These are phyloP conservation scores for Suricata suricatta DNA, from an alignment of 2,113 vertebrate genomes.

Conservation along the genomic window DNA sequence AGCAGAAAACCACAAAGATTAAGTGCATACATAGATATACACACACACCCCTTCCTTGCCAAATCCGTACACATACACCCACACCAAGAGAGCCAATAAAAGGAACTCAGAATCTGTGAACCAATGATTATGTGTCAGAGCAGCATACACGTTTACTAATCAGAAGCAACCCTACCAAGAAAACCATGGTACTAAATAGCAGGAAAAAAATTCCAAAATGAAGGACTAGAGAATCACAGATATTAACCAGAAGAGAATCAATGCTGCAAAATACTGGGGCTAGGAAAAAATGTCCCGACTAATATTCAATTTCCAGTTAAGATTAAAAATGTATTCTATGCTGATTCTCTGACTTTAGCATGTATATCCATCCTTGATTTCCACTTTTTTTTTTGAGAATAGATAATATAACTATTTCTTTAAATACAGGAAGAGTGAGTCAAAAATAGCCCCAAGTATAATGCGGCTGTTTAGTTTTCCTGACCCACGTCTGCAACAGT, in stretches of 20 bases:
- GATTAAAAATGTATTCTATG: neutral
- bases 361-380: neutral
- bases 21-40: neutral
- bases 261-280: neutral
- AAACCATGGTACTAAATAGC: neutral
- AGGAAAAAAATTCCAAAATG: neutral
- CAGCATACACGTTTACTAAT: neutral
- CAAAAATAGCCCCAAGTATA: neutral
- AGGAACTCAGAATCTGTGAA: neutral
- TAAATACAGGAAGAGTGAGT: neutral
- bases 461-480: neutral
- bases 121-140: neutral
- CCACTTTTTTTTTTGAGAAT: neutral
- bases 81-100: neutral
- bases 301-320: neutral
- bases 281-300: neutral
- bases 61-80: neutral
- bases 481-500: neutral
- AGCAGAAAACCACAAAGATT: constrained; percentile 37
- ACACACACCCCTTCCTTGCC: neutral
- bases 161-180: neutral
- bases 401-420: neutral
- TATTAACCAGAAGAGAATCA: neutral
- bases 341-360: neutral
- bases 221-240: neutral